Evolutionary conservation across 2,113 vertebrate species (phyloP).

Genomic region (Gorsachius goisagi): DNA sequence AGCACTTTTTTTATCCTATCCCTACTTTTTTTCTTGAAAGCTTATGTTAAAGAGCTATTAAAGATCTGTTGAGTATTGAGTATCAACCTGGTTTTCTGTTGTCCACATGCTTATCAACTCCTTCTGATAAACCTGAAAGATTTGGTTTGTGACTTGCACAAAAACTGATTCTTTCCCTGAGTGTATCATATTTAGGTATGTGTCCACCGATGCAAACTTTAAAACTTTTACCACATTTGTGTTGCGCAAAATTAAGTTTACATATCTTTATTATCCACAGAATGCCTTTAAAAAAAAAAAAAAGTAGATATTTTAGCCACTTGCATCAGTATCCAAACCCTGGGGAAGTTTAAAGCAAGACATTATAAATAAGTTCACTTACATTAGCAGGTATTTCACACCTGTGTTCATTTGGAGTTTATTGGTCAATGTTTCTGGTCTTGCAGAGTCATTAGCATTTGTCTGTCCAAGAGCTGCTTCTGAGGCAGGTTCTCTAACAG

Average conservation of each 20-base stretch:
- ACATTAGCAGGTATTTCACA: neutral
- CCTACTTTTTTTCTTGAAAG: neutral
- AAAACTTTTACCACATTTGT: neutral
- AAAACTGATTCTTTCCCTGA: neutral
- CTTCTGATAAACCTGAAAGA: neutral
- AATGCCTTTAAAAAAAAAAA: neutral
- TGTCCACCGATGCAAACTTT: neutral
- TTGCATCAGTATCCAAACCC: neutral
- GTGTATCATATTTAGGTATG: neutral
- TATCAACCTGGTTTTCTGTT: neutral
- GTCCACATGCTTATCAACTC: neutral
- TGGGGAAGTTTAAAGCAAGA: neutral
- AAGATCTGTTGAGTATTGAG: neutral
- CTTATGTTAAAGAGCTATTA: neutral
- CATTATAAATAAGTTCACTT: neutral
- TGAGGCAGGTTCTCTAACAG: neutral
- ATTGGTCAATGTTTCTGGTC: neutral
- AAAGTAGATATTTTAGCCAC: neutral
- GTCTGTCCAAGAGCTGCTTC: neutral
- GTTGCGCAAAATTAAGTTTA: neutral
- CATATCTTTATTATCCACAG: neutral
- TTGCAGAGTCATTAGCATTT: neutral
- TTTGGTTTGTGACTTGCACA: neutral
- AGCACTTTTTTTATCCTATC: neutral
- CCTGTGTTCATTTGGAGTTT: neutral